Conservation (phyloP, 1,140 invertebrate species). For the Diachasmimorpha longicaudata region DNA sequence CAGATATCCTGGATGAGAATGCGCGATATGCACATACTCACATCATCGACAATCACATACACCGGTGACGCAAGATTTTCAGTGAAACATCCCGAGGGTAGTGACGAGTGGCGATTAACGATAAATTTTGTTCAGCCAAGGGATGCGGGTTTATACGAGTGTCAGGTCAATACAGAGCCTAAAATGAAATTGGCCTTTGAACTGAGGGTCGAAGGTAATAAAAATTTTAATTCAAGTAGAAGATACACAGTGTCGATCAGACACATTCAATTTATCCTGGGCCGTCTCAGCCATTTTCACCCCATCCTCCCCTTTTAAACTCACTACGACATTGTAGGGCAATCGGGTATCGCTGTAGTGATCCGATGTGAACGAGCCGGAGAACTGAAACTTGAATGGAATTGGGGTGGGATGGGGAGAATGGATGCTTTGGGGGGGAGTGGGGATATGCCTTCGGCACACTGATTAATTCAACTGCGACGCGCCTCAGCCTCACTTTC, state of each 20-base stretch:
- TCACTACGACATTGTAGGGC: conserved; percentile 11
- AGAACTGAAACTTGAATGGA: neutral
- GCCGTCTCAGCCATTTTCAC: neutral
- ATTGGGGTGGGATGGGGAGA: neutral
- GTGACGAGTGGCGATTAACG: conserved; percentile 91
- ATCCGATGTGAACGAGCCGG: neutral
- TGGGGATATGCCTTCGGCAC: conserved; percentile 10
- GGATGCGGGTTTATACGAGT: conserved; percentile 89
- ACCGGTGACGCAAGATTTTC: conserved; percentile 86
- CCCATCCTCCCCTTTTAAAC: neutral
- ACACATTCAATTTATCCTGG: neutral
- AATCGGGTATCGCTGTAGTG: conserved; percentile 22
- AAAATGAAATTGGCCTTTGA: conserved; percentile 82
- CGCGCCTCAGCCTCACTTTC: conserved; percentile 15
- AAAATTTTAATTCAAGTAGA: neutral
- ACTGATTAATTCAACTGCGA: conserved; percentile 29
- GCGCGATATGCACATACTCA: conserved; percentile 86
- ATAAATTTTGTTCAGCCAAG: conserved; percentile 85
- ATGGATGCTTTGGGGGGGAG: too few relatives aligned
- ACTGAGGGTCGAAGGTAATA: conserved; percentile 79
- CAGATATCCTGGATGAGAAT: conserved; percentile 94
- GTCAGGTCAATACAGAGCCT: conserved; percentile 83
- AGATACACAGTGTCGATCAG: neutral
- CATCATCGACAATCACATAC: conserved; percentile 85
- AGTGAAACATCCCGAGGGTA: conserved; percentile 80